These are phyloP conservation scores for Anoplolepis gracilipes DNA, from an alignment of 1,140 invertebrate species.

Conservation along the genomic window DNA sequence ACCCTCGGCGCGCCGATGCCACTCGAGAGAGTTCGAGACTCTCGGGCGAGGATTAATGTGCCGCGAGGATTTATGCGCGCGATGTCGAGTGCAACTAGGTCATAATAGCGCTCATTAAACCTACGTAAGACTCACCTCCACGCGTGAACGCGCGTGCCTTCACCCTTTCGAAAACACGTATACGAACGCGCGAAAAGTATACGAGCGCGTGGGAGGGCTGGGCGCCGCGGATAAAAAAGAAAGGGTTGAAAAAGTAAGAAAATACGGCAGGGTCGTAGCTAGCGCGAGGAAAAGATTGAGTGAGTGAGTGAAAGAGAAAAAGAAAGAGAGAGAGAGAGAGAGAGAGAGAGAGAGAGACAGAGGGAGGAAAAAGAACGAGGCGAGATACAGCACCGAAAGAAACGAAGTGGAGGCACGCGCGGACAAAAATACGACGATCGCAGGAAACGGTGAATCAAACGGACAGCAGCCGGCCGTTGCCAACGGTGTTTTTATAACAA, in stretches of 20 bases:
- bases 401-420: conserved; percentile 56
- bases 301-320: conserved; percentile 19
- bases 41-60: conserved; percentile 57
- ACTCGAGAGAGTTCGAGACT: conserved; percentile 36
- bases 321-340: conserved; percentile 4
- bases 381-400: conserved; percentile 58
- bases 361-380: conserved; percentile 47
- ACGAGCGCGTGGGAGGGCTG: conserved; percentile 65
- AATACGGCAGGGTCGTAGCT: conserved; percentile 49
- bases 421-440: conserved; percentile 79
- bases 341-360: conserved; percentile 28
- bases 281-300: conserved; percentile 23
- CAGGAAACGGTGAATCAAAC: conserved; percentile 83
- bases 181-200: conserved; percentile 16
- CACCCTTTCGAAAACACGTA: conserved; percentile 32
- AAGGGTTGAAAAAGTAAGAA: conserved; percentile 54
- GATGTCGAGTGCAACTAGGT: conserved; percentile 69
- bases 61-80: conserved; percentile 64
- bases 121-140: conserved; percentile 59
- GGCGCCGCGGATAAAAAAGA: conserved; percentile 23
- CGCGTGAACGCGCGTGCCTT: not conserved
- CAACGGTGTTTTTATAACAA: conserved; percentile 73
- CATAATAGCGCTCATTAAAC: conserved; percentile 71
- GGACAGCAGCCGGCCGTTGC: conserved; percentile 75
- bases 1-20: conserved; percentile 19